phyloP scores from a whole-genome alignment of 2,113 vertebrate species.

The Gavia stellata region DNA sequence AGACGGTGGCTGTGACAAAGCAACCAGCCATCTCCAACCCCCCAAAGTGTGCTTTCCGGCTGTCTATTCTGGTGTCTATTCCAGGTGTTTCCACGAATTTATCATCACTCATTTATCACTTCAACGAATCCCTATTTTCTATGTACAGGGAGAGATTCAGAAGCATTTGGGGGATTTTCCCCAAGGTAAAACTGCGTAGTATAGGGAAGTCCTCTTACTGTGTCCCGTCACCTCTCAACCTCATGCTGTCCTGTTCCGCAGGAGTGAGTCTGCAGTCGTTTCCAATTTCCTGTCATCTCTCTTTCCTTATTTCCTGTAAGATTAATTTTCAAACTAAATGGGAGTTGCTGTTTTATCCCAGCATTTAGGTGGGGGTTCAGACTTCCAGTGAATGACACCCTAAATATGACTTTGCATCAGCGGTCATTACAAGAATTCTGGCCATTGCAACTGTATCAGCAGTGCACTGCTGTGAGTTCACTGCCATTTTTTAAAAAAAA shows the following conservation, averaged over 20 bases:
- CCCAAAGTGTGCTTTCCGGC: not conserved
- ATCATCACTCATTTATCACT: not conserved
- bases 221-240: not conserved
- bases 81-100: not conserved
- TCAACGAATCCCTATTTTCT: not conserved
- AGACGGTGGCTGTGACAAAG: fast-evolving
- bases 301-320: not conserved
- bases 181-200: not conserved
- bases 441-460: fast-evolving
- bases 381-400: fast-evolving
- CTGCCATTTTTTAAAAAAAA: not conserved
- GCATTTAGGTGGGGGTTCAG: not conserved
- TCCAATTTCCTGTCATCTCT: not conserved
- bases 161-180: not conserved
- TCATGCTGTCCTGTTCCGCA: not conserved
- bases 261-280: not conserved
- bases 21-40: not conserved
- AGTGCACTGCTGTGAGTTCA: not conserved
- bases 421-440: not conserved
- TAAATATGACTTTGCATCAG: not conserved
- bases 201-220: not conserved
- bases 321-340: not conserved
- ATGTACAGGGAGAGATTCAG: not conserved
- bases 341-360: not conserved
- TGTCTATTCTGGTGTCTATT: not conserved